phyloP scores from a whole-genome alignment of 2,888 invertebrate genomes.

The Phlogophora meticulosa region DNA sequence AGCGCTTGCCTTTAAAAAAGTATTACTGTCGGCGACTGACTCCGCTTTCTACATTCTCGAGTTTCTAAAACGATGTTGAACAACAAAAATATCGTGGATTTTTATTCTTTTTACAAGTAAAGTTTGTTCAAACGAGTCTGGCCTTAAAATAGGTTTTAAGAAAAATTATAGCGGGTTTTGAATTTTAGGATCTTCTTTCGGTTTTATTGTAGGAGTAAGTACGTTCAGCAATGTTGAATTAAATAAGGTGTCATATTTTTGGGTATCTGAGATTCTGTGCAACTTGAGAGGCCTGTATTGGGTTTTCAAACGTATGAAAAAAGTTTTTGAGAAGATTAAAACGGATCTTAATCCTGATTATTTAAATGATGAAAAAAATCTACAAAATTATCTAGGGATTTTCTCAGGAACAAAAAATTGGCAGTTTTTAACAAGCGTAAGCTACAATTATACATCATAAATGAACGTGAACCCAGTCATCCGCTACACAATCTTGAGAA shows the following conservation, averaged over 20 bases:
- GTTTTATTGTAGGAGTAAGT: background rate
- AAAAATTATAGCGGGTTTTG: slow-evolving; percentile 22
- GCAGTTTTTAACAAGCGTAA: background rate
- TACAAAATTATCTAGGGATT: background rate
- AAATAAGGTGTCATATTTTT: background rate
- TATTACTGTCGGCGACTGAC: slow-evolving; percentile 58
- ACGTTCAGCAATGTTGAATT: background rate
- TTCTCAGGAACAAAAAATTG: background rate
- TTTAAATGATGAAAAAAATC: too few species aligned
- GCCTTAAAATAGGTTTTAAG: slow-evolving; percentile 7
- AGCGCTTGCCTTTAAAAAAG: slow-evolving; percentile 45
- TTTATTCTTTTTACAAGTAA: slow-evolving; percentile 36
- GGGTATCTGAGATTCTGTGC: background rate
- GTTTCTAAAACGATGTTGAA: slow-evolving; percentile 45
- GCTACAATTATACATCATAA: background rate
- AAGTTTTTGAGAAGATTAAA: too few species aligned
- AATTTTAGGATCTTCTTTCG: slow-evolving; percentile 4
- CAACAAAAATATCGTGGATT: slow-evolving; percentile 41
- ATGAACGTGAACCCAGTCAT: too few species aligned
- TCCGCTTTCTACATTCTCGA: slow-evolving; percentile 47
- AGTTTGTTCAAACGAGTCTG: slow-evolving; percentile 33
- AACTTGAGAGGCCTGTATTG: too few species aligned
- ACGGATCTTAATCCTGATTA: too few species aligned
- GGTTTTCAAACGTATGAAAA: too few species aligned
- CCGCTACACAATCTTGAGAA: too few species aligned